Evolutionary conservation across 2,888 invertebrate genomes (phyloP).

Genomic region (Aproaerema taeniolella): DNA sequence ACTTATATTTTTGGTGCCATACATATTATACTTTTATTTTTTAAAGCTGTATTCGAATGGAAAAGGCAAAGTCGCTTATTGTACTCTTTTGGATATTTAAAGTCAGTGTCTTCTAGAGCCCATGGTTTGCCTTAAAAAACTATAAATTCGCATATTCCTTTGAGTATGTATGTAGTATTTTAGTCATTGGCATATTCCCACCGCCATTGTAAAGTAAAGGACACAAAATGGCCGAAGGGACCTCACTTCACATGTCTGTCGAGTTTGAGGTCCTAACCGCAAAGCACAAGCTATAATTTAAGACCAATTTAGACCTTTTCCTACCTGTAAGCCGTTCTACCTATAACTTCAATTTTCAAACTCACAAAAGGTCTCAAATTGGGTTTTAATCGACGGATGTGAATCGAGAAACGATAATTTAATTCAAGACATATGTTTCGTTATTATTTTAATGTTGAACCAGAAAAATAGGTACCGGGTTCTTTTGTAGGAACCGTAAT

Average conservation of each 20-base stretch:
- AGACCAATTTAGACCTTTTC: slow-evolving; percentile 30
- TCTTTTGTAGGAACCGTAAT: slow-evolving; percentile 25
- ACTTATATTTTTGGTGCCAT: too few relatives aligned
- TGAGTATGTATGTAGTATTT: too few relatives aligned
- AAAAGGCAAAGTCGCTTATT: too few relatives aligned
- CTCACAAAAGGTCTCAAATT: slow-evolving; percentile 34
- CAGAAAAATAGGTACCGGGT: slow-evolving; percentile 23
- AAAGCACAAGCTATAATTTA: slow-evolving; percentile 25
- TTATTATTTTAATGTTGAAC: slow-evolving; percentile 47
- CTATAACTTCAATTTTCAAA: slow-evolving; percentile 32
- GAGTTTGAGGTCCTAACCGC: slow-evolving; percentile 5
- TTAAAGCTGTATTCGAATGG: too few relatives aligned
- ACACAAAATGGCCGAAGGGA: too few relatives aligned
- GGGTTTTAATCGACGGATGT: slow-evolving; percentile 45
- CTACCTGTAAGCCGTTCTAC: slow-evolving; percentile 27
- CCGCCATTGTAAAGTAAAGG: too few relatives aligned
- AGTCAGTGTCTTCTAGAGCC: too few relatives aligned
- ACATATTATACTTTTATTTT: too few relatives aligned
- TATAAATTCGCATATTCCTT: too few relatives aligned
- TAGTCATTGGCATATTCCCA: too few relatives aligned
- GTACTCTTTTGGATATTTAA: too few relatives aligned
- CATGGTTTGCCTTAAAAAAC: too few relatives aligned
- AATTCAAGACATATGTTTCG: slow-evolving; percentile 40
- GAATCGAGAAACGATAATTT: slow-evolving; percentile 42
- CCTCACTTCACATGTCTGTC: slow-evolving; percentile 1